These are phyloP conservation scores for Macrophya annulata DNA, from an alignment of 2,888 invertebrate genomes.

Conservation along the genomic window DNA sequence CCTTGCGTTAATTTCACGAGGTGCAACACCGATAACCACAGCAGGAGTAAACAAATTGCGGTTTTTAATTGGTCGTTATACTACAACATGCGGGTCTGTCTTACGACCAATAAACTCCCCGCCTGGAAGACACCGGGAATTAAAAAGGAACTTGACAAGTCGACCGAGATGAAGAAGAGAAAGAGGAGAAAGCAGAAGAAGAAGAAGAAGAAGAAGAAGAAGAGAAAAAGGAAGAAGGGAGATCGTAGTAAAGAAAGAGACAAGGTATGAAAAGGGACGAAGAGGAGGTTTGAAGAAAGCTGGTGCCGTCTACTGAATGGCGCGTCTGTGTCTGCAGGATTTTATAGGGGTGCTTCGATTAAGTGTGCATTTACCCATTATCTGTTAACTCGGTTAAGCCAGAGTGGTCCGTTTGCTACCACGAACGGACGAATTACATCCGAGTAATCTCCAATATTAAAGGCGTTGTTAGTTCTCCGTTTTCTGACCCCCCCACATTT, in stretches of 20 bases:
- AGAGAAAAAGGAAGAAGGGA: neutral
- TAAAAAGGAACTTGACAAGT: constrained; percentile 51
- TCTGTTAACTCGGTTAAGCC: constrained; percentile 48
- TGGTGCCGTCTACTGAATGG: constrained; percentile 26
- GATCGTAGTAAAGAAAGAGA: constrained; percentile 56
- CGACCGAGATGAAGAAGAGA: neutral
- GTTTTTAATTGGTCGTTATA: constrained; percentile 52
- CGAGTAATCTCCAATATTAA: constrained; percentile 25
- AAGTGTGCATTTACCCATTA: constrained; percentile 52
- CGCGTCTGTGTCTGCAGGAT: constrained; percentile 36
- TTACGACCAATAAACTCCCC: constrained; percentile 51
- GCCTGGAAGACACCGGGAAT: constrained; percentile 37
- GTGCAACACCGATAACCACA: constrained; percentile 41
- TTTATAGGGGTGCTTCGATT: constrained; percentile 54
- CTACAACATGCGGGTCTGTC: constrained; percentile 36
- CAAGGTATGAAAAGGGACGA: constrained; percentile 61
- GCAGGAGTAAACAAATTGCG: constrained; percentile 46
- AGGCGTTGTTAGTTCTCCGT: constrained; percentile 39
- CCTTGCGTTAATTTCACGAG: constrained; percentile 20
- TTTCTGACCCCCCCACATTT: constrained; percentile 2
- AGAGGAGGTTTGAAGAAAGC: constrained; percentile 53
- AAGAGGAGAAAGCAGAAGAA: neutral
- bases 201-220: neutral
- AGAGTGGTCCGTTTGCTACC: constrained; percentile 37
- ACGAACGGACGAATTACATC: constrained; percentile 41